Conservation (phyloP, 1,140 invertebrate genomes). For the Nephotettix cincticeps region DNA sequence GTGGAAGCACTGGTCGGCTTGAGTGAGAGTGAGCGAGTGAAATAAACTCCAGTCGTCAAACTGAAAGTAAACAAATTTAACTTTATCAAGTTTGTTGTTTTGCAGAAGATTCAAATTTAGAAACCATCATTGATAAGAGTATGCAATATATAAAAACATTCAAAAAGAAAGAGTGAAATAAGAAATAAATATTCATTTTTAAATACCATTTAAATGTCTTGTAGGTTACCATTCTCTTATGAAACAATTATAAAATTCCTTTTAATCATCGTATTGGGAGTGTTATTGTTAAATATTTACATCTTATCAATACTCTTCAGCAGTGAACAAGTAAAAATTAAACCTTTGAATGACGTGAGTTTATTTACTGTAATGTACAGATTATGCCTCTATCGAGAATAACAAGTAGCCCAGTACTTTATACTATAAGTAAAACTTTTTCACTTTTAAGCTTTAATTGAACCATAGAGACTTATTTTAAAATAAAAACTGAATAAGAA, state of each 20-base stretch:
- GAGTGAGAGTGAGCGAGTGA: background rate
- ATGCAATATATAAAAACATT: background rate
- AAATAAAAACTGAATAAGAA: too few relatives aligned
- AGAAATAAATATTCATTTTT: too few relatives aligned
- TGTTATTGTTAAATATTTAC: constrained; percentile 9
- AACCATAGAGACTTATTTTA: too few relatives aligned
- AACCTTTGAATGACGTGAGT: background rate
- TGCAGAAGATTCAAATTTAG: background rate
- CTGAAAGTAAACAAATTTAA: background rate
- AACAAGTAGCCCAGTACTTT: too few relatives aligned
- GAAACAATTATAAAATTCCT: constrained; percentile 9
- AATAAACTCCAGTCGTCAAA: background rate
- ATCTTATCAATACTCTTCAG: background rate
- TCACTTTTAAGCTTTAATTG: too few relatives aligned
- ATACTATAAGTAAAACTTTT: too few relatives aligned
- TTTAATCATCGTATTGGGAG: constrained; percentile 2
- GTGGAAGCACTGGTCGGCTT: too few relatives aligned
- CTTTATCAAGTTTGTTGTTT: background rate
- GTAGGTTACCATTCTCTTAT: background rate
- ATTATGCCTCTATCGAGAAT: too few relatives aligned
- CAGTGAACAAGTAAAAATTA: background rate
- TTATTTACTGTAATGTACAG: too few relatives aligned
- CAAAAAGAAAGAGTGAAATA: background rate
- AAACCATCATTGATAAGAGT: background rate
- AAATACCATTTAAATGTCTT: background rate